Evolutionary conservation across 2,797 vertebrate species (phyloP).

Genomic region (Channallabes apus): DNA sequence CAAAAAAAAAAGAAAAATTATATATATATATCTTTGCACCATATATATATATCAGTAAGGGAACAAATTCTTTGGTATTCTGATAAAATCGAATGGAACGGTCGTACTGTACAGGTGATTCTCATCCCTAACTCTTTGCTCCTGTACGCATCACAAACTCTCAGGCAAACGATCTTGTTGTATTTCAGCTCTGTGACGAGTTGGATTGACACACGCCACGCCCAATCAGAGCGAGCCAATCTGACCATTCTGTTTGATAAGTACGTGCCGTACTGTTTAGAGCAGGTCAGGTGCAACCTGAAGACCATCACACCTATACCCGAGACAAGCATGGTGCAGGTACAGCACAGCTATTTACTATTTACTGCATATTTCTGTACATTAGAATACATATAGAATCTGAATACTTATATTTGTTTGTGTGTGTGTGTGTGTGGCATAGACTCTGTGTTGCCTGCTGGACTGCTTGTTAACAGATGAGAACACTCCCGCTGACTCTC

Average conservation of each 20-base stretch:
- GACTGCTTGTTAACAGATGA: slow-evolving; percentile 79
- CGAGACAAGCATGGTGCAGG: slow-evolving; percentile 75
- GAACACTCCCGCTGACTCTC: slow-evolving; percentile 82
- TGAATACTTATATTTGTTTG: too few species aligned
- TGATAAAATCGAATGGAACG: too few species aligned
- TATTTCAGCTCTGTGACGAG: slow-evolving; percentile 71
- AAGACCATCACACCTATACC: slow-evolving; percentile 78
- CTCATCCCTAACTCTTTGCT: too few species aligned
- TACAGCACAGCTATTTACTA: slow-evolving; percentile 42
- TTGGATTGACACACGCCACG: slow-evolving; percentile 76
- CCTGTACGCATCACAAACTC: background rate
- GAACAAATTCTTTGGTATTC: too few species aligned
- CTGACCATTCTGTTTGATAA: slow-evolving; percentile 79
- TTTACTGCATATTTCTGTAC: background rate
- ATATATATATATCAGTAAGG: too few species aligned
- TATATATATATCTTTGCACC: too few species aligned
- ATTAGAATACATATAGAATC: background rate
- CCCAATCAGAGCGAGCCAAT: slow-evolving; percentile 79
- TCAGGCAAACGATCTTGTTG: background rate
- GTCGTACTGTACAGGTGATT: too few species aligned
- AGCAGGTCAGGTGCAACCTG: slow-evolving; percentile 80
- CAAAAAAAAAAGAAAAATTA: too few species aligned
- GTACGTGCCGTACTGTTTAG: slow-evolving; percentile 76
- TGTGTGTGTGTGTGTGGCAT: slow-evolving; percentile 29
- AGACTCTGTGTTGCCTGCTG: slow-evolving; percentile 80